Evolutionary conservation across 1,140 invertebrate species (phyloP), one percentile per base, ranked within the genome.

Genomic region (Pseudoatta argentina): DNA sequence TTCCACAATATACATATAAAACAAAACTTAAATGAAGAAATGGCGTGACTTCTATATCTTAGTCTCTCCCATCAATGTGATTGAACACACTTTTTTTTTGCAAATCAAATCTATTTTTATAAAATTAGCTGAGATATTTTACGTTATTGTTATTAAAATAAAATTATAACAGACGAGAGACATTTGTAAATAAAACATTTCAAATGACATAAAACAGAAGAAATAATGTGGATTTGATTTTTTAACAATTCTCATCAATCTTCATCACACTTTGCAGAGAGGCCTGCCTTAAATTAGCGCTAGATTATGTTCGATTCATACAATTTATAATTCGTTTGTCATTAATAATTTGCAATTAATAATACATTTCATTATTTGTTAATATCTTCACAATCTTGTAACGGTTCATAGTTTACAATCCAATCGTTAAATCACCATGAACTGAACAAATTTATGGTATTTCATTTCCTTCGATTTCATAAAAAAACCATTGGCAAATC

Each of bases 121-220:
- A 30, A 30, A 30, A 30, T 30, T 30, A 30, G 30, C 30, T 30
- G 30, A 30, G 30, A 67, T 30, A 30, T 57, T 7, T 57, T 57
- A 57, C 2, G 2, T 64, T 18, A 61, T 64, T 67, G 34, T 21
- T 18, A 6, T 21, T 0, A 30, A 57, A 34, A 57, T 73, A 73
- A 73, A 72, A 73, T 72, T 30, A 55, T 8, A 27, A 61, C 2
- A 72, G n/a, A 44, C 2, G 8, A 27, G 18, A 48, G 1, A 79
- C 55, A 79, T 79, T 79, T 55, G 10, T 12, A 67, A 5, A 14
- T 8, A 79, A 78, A 44, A 44, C 39, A 44, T 44, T 44, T 44
- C 7, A 44, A 30, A 44, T 44, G 10, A 44, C 8, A 10, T 44
- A 44, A 44, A 44, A 8, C 7, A 44, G 39, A 44, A 44, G 8